Conservation (phyloP, 2,113 vertebrate species). For the Acanthisitta chloris region DNA sequence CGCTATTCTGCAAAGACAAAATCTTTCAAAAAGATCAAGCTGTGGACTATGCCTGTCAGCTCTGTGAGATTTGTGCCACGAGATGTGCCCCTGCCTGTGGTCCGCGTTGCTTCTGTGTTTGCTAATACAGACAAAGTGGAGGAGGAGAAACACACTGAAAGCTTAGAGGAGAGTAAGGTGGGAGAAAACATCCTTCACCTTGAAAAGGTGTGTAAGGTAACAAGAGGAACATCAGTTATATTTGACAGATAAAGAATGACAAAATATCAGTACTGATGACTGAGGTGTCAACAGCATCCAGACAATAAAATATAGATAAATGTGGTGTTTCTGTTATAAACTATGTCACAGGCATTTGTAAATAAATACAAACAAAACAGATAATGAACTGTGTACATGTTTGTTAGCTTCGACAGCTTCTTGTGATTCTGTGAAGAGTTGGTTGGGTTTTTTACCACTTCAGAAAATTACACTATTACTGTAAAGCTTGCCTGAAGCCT, state of each 20-base stretch:
- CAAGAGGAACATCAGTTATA: background rate
- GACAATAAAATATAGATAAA: background rate
- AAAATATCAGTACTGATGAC: background rate
- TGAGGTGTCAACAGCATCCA: background rate
- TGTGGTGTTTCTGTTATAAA: background rate
- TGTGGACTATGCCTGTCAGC: slow-evolving; percentile 97
- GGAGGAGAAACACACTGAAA: slow-evolving; percentile 84
- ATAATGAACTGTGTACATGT: background rate
- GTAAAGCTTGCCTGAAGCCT: background rate
- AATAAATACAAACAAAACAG: background rate
- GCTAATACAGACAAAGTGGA: slow-evolving; percentile 86
- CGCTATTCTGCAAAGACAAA: slow-evolving; percentile 98
- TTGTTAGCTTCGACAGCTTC: background rate
- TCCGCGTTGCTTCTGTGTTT: slow-evolving; percentile 97
- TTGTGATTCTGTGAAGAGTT: background rate
- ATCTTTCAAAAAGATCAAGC: slow-evolving; percentile 98
- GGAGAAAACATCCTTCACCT: slow-evolving; percentile 75
- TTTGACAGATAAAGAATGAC: background rate
- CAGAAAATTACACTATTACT: background rate
- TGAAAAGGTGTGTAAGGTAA: slow-evolving; percentile 72
- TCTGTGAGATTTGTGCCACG: slow-evolving; percentile 91
- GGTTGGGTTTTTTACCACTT: background rate
- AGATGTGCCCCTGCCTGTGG: slow-evolving; percentile 91
- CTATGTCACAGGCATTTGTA: background rate
- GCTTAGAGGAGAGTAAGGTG: slow-evolving; percentile 82